Evolutionary conservation across 1,140 invertebrate species (phyloP).

Genomic region (Antheraea pernyi): DNA sequence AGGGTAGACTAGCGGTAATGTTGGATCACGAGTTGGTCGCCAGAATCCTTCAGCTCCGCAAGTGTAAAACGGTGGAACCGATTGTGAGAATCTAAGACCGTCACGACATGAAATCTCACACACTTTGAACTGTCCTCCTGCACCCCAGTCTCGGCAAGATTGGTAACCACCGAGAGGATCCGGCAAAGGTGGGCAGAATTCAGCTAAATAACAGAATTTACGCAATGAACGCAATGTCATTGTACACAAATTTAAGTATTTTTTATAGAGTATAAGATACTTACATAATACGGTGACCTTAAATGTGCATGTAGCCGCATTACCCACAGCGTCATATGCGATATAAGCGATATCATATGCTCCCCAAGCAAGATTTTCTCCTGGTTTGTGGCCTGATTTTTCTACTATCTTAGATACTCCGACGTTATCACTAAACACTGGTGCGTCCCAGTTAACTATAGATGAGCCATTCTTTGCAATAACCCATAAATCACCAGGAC

Average conservation of each 20-base stretch:
- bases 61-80: constrained; percentile 96
- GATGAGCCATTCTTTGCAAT: constrained; percentile 95
- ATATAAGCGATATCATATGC: constrained; percentile 96
- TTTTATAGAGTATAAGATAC: constrained; percentile 49
- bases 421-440: constrained; percentile 93
- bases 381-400: constrained; percentile 92
- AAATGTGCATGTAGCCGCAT: constrained; percentile 95
- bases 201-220: constrained; percentile 44
- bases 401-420: constrained; percentile 89
- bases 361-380: constrained; percentile 95
- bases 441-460: constrained; percentile 96
- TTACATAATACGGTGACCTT: constrained; percentile 94
- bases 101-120: constrained; percentile 94
- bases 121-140: constrained; percentile 95
- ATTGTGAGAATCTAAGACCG: constrained; percentile 93
- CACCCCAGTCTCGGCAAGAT: constrained; percentile 97
- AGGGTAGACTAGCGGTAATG: constrained; percentile 90
- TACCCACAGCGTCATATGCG: constrained; percentile 94
- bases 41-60: constrained; percentile 98
- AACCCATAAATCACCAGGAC: constrained; percentile 96
- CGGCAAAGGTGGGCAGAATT: constrained; percentile 92
- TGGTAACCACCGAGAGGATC: constrained; percentile 95
- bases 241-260: background rate
- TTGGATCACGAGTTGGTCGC: constrained; percentile 91
- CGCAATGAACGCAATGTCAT: background rate